Evolutionary conservation across 2,888 invertebrate species (phyloP), one percentile per base, ranked within the genome.

Genomic region (Athrips mouffetella): DNA sequence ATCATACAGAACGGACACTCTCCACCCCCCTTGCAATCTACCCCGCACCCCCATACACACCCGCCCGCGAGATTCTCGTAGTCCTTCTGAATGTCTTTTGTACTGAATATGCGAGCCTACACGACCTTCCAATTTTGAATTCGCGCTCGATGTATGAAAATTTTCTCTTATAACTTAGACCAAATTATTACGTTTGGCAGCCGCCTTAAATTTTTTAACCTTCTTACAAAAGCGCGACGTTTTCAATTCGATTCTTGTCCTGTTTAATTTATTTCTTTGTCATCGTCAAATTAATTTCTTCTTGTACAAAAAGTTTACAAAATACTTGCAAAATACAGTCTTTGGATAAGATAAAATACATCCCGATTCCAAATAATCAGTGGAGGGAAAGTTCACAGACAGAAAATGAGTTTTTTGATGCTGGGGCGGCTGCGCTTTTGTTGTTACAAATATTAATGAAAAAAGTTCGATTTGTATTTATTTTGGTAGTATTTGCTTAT

Each of bases 161-260:
- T 30, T 5, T 3, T 4, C 29, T 7, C 7, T 13, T 13, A 3
- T 45, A 31, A 46, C 39, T 39, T 39, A 21, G 10, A 29, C 47
- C 47, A 47, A 10, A 18, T 21, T 10, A 20, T 18, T 41, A 41
- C 30, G 31, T 47, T 40, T 47, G 41, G 47, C 39, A 47, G 47
- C 20, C 13, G 47, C 30, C 47, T 31, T 47, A 41, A 47, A 39
- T 31, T 47, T 47, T 47, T 47, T 41, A 41, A 47, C 21, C 41
- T 30, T 15, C 33, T 47, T 31, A 41, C 41, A 31, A 47, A 47
- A 47, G 27, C 27, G 13, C 40, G 47, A 40, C 40, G 7, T 30
- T 41, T 47, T 21, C 47, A 41, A 23, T 47, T 47, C 31, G 27
- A 30, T 30, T 37, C n/a, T 27, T 27, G 15, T 29, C 18, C 29